A percentile compares a stretch with the other conserved stretches of the same genome.
These are phyloP conservation scores for Beris chalybata DNA, from an alignment of 2,888 invertebrate genomes.

Conservation along the genomic window DNA sequence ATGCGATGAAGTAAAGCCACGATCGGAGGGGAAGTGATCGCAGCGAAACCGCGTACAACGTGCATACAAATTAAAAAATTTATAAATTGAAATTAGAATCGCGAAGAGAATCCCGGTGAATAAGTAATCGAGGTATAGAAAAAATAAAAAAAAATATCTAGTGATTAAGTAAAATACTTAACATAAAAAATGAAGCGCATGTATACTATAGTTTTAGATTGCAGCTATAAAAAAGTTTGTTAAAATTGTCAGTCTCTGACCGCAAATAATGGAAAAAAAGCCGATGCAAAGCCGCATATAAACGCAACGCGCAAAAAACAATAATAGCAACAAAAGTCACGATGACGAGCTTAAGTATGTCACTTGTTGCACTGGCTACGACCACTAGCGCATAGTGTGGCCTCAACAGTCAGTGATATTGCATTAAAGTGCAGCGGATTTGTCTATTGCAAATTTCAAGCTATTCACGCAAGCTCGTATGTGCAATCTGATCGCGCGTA, in stretches of 20 bases:
- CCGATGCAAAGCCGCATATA: too few species aligned
- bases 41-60: constrained; percentile 5
- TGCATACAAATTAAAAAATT: constrained; percentile 11
- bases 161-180: too few species aligned
- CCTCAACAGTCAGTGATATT: background rate
- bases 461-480: constrained; percentile 13
- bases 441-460: constrained; percentile 17
- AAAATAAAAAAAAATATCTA: too few species aligned
- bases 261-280: too few species aligned
- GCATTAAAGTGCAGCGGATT: constrained; percentile 8
- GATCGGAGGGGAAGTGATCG: background rate
- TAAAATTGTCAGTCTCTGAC: too few species aligned
- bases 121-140: too few species aligned
- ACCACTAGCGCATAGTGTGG: background rate
- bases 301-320: background rate
- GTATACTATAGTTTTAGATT: too few species aligned
- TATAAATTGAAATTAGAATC: too few species aligned
- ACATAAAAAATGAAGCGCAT: too few species aligned
- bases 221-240: too few species aligned
- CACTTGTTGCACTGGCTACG: constrained; percentile 25
- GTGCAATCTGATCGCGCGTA: constrained; percentile 14
- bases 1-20: too few species aligned
- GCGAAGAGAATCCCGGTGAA: too few species aligned
- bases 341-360: constrained; percentile 25
- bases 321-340: constrained; percentile 17